phyloP scores from a whole-genome alignment of 2,797 vertebrate species.

The Myotis findleyi region DNA sequence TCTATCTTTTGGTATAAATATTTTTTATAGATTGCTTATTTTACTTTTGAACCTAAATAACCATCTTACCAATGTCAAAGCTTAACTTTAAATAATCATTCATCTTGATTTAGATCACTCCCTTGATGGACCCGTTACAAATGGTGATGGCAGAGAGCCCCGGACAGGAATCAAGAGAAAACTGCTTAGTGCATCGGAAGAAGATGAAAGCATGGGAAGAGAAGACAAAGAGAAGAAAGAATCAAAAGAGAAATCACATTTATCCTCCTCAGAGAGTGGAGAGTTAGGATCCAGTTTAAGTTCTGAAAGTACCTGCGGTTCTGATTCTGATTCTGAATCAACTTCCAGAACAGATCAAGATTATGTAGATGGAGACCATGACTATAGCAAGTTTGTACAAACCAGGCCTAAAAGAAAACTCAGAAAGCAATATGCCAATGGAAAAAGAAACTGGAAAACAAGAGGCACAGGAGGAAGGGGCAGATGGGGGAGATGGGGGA shows the following conservation, averaged over 20 bases:
- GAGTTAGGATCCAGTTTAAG: slow-evolving; percentile 87
- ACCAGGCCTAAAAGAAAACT: slow-evolving; percentile 89
- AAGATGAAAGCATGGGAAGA: slow-evolving; percentile 84
- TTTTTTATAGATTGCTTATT: slow-evolving; percentile 41
- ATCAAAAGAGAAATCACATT: slow-evolving; percentile 84
- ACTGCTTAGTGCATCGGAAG: slow-evolving; percentile 86
- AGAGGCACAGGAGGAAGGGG: slow-evolving; percentile 88
- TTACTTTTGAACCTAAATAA: slow-evolving; percentile 53
- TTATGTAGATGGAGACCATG: slow-evolving; percentile 96
- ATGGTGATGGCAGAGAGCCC: slow-evolving; percentile 89
- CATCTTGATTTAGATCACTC: slow-evolving; percentile 86
- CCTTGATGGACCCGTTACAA: slow-evolving; percentile 89
- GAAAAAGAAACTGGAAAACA: slow-evolving; percentile 87
- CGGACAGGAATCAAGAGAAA: slow-evolving; percentile 87
- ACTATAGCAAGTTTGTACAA: slow-evolving; percentile 97
- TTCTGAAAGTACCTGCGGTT: slow-evolving; percentile 88
- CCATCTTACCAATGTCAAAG: slow-evolving; percentile 17
- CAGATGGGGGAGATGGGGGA: slow-evolving; percentile 85
- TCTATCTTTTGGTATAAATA: background rate
- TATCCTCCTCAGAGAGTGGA: slow-evolving; percentile 92
- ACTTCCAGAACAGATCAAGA: slow-evolving; percentile 93
- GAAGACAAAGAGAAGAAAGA: slow-evolving; percentile 85
- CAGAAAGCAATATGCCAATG: slow-evolving; percentile 78
- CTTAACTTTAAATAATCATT: slow-evolving; percentile 70
- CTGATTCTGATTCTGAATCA: slow-evolving; percentile 89